Evolutionary conservation across 2,888 invertebrate species (phyloP), one percentile per base, ranked within the genome.

Genomic region (Mesochorus sp.): DNA sequence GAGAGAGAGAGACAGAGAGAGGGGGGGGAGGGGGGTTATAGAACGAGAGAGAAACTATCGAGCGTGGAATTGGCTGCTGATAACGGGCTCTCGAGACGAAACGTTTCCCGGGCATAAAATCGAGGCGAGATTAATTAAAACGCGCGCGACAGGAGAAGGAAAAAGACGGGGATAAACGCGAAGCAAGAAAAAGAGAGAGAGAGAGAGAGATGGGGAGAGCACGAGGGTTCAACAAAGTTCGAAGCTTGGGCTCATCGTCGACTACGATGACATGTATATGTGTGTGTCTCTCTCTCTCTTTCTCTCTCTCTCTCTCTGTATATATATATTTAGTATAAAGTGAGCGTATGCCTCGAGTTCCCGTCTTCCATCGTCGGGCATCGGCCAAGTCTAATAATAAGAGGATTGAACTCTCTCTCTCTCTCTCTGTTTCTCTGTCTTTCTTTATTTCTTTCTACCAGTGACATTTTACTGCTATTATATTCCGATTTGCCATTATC

Each of bases 381-480:
- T 86, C 82, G 80, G 86, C 85, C 86, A 86, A 85, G 86, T 87
- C 87, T 88, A 88, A 88, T 88, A 88, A 88, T 88, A 89, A 88
- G 84, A 86, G 85, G 84, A 77, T 77, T 85, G 85, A 86, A 86
- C 84, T 83, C 84, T 81, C 84, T 37, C 49, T 31, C 42, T 70
- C 49, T 59, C 62, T 28, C 42, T 61, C 59, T 55, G 42, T 67
- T 49, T 42, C 62, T 34, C 17, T 14, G 10, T 8, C 19, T 39
- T n/a, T 24, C 28, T 6, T 10, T 17, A 12, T 24, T 34, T 31
- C 14, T 44, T 5, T 31, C 28, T 28, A 12, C 53, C 3, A 10
- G 26, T 12, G 28, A 28, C 53, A n/a, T 55, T 59, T 67, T 3
- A 17, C 8, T 47, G n/a, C 34, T 28, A 55, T 67, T 67, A 59